A percentile compares a stretch with the other conserved stretches of the same genome.
Evolutionary conservation across 2,797 vertebrate genomes (phyloP).

Genomic region (Vipera ursinii): DNA sequence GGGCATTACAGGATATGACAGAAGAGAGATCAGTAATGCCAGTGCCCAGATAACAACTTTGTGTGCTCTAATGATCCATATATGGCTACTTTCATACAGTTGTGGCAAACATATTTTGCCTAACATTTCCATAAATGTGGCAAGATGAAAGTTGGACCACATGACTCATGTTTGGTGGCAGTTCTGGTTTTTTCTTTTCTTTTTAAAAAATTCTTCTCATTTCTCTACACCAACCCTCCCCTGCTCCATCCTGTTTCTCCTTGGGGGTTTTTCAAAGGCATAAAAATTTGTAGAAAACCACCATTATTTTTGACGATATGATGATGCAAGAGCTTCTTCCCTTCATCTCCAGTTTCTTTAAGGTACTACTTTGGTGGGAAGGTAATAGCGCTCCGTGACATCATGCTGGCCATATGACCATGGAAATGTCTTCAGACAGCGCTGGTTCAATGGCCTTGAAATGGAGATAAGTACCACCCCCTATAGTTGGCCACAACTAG

Average conservation of each 20-base stretch:
- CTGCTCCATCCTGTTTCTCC: neutral
- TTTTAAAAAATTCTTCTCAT: too few relatives aligned
- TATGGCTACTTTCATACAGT: neutral
- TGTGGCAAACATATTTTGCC: neutral
- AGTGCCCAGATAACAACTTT: neutral
- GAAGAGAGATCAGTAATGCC: neutral
- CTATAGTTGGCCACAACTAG: neutral
- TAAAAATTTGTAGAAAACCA: neutral
- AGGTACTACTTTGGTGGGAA: neutral
- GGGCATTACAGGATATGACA: neutral
- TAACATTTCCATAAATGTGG: neutral
- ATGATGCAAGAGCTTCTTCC: neutral
- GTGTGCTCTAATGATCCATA: neutral
- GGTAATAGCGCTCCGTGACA: neutral
- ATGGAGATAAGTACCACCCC: neutral
- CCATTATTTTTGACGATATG: neutral
- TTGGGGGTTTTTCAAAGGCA: neutral
- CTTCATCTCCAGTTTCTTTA: neutral
- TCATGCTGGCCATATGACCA: neutral
- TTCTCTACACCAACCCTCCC: neutral
- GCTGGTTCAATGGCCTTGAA: neutral
- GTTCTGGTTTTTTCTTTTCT: neutral
- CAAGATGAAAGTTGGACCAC: neutral
- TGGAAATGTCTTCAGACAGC: neutral
- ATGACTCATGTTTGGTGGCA: neutral